Evolutionary conservation across 2,888 invertebrate genomes (phyloP).

Genomic region (Coelogynopora nodosa): DNA sequence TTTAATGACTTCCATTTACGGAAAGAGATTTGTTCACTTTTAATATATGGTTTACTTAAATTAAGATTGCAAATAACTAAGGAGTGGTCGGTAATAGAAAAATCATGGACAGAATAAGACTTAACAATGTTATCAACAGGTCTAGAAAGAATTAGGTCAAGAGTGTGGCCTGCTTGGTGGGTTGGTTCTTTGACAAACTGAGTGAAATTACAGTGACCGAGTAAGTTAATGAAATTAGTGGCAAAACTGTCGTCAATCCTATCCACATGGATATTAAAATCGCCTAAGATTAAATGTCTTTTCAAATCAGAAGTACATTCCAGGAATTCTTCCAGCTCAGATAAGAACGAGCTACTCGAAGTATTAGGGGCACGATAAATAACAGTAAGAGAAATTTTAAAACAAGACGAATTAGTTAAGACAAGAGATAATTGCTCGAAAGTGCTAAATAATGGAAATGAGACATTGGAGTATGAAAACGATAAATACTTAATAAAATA

Average conservation of each 20-base stretch:
- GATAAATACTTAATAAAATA: too few relatives aligned
- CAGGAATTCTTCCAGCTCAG: background rate
- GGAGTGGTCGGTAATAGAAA: conserved; percentile 4
- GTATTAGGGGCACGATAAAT: background rate
- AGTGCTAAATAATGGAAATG: too few relatives aligned
- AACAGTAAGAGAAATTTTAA: background rate
- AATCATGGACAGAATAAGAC: conserved; percentile 1
- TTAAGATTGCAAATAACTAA: conserved; percentile 12
- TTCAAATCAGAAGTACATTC: background rate
- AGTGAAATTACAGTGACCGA: background rate
- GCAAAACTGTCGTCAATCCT: conserved; percentile 11
- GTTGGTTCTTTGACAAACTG: conserved; percentile 17
- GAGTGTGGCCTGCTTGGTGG: conserved; percentile 20
- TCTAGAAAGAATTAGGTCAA: conserved; percentile 20
- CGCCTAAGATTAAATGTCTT: background rate
- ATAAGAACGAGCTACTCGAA: background rate
- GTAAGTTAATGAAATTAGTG: conserved; percentile 1
- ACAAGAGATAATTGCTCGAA: too few relatives aligned
- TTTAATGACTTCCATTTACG: conserved; percentile 23
- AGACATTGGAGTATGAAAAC: too few relatives aligned
- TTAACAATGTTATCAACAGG: conserved; percentile 9
- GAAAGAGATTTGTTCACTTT: background rate
- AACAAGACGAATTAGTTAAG: too few relatives aligned
- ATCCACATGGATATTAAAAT: conserved; percentile 25
- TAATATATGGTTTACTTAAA: background rate